phyloP scores from a whole-genome alignment of 2,888 invertebrate genomes.

The Tenthredo livida region DNA sequence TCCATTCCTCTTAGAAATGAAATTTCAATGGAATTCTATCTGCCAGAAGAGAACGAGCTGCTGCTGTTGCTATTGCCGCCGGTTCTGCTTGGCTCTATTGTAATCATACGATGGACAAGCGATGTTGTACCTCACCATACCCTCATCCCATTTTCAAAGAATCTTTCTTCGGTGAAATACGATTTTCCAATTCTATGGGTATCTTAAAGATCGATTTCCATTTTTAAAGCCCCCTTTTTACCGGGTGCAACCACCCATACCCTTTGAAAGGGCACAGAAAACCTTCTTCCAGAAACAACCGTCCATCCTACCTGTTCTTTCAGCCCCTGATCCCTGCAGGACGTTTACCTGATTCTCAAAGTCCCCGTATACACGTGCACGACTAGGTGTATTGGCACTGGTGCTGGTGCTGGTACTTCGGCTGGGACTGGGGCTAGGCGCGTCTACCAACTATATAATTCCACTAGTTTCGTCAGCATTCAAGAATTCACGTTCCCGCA shows the following conservation, averaged over 20 bases:
- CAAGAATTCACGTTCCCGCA: slow-evolving; percentile 52
- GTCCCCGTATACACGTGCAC: slow-evolving; percentile 27
- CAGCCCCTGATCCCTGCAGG: slow-evolving; percentile 35
- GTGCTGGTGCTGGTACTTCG: neutral
- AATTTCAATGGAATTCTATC: slow-evolving; percentile 50
- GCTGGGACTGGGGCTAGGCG: slow-evolving; percentile 20
- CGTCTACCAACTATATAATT: slow-evolving; percentile 41
- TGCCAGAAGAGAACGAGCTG: slow-evolving; percentile 40
- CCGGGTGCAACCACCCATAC: slow-evolving; percentile 45
- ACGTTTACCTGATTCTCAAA: slow-evolving; percentile 38
- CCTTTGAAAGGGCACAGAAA: slow-evolving; percentile 49
- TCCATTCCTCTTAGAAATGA: slow-evolving; percentile 37
- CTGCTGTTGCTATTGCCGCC: slow-evolving; percentile 34
- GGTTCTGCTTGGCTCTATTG: slow-evolving; percentile 28
- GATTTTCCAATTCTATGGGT: slow-evolving; percentile 50
- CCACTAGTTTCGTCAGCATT: slow-evolving; percentile 50
- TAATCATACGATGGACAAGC: slow-evolving; percentile 9
- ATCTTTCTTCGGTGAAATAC: slow-evolving; percentile 50
- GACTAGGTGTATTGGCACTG: slow-evolving; percentile 45
- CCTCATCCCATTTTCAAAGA: slow-evolving; percentile 50
- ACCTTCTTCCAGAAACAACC: slow-evolving; percentile 5
- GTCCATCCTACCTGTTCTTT: slow-evolving; percentile 45
- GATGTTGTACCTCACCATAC: slow-evolving; percentile 25
- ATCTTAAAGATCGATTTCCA: slow-evolving; percentile 54
- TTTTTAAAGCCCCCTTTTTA: slow-evolving; percentile 52